A percentile compares a stretch with the other conserved stretches of the same genome.
Evolutionary conservation across 2,113 vertebrate species (phyloP).

Genomic region (Turdus rufiventris): DNA sequence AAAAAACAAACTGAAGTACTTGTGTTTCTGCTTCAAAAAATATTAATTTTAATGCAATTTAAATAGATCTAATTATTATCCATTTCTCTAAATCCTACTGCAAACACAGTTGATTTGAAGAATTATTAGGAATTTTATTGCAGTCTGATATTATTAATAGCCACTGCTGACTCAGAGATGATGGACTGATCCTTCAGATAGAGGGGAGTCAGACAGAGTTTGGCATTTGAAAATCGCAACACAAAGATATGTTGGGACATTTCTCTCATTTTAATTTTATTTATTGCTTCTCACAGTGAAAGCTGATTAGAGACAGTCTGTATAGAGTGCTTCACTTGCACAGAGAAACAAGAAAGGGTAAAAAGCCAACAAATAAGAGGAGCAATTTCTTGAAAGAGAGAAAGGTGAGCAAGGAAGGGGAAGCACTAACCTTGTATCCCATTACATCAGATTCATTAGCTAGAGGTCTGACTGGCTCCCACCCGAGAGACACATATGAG

Average conservation of each 20-base stretch:
- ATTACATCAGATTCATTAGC: constrained; percentile 93
- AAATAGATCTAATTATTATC: neutral
- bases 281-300: neutral
- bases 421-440: constrained; percentile 88
- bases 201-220: neutral
- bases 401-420: neutral
- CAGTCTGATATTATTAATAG: neutral
- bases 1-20: neutral
- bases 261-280: neutral
- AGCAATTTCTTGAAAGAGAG: neutral
- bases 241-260: neutral
- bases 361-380: neutral
- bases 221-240: neutral
- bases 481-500: constrained; percentile 87
- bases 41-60: constrained; percentile 9
- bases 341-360: neutral
- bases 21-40: constrained; percentile 1
- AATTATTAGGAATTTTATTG: neutral
- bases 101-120: constrained; percentile 34
- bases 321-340: neutral
- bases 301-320: neutral
- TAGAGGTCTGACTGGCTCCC: constrained; percentile 88
- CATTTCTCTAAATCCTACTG: neutral
- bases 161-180: neutral
- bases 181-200: neutral